phyloP scores from a whole-genome alignment of 2,888 invertebrate species.

The Sarcophaga caerulescens region DNA sequence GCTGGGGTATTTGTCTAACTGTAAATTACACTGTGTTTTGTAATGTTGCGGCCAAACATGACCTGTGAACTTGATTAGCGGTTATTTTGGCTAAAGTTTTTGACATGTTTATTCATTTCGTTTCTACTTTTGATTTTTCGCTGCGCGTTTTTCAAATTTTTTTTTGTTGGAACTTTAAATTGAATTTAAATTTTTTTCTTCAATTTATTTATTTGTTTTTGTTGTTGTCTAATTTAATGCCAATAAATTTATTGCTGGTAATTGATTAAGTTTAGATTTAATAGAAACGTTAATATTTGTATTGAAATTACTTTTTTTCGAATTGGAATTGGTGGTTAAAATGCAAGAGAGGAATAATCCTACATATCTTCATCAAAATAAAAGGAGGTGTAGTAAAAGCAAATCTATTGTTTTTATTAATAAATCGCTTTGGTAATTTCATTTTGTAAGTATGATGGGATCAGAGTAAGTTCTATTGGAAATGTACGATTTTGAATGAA shows the following conservation, averaged over 20 bases:
- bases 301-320: no score
- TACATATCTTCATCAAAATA: no score
- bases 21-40: conserved; percentile 61
- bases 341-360: no score
- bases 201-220: conserved; percentile 53
- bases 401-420: no score
- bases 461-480: no score
- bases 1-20: conserved; percentile 3
- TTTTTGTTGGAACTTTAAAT: conserved; percentile 41
- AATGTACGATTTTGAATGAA: no score
- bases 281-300: no score
- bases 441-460: no score
- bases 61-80: conserved; percentile 79
- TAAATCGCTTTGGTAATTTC: no score
- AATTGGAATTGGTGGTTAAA: no score
- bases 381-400: no score
- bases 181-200: conserved; percentile 8
- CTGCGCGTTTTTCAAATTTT: neutral
- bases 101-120: conserved; percentile 70
- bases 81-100: conserved; percentile 75
- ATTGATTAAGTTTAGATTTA: conserved; percentile 37
- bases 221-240: conserved; percentile 30
- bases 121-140: neutral
- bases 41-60: conserved; percentile 68
- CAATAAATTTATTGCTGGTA: conserved; percentile 64